Percentiles rank a stretch among this genome's conserved stretches.
These are phyloP conservation scores for Nematolebias whitei DNA, from an alignment of 2,113 vertebrate genomes.

Conservation along the genomic window DNA sequence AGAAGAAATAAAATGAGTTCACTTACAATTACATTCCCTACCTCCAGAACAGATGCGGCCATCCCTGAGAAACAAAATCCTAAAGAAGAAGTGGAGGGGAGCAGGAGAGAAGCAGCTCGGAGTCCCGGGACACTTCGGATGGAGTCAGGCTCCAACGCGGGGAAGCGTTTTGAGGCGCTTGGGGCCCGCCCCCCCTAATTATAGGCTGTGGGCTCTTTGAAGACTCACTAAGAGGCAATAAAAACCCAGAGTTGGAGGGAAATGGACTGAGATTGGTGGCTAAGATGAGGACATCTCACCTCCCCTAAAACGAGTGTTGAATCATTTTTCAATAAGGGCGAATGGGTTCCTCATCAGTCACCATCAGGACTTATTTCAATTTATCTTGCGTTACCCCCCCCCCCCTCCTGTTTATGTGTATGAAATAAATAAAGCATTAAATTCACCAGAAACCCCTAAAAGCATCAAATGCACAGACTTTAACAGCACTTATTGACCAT, in stretches of 20 bases:
- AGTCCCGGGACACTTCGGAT: slow-evolving; percentile 80
- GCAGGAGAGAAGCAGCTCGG: slow-evolving; percentile 69
- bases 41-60: slow-evolving; percentile 86
- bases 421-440: too few species aligned
- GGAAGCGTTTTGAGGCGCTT: slow-evolving; percentile 79
- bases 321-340: slow-evolving; percentile 63
- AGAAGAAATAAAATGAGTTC: slow-evolving; percentile 25
- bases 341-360: slow-evolving; percentile 73
- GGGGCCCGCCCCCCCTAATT: slow-evolving; percentile 84
- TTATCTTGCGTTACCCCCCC: slow-evolving; percentile 48
- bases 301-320: slow-evolving; percentile 45
- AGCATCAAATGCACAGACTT: too few species aligned
- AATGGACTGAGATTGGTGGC: slow-evolving; percentile 65
- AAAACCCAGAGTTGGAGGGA: slow-evolving; percentile 67
- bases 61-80: slow-evolving; percentile 85
- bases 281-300: slow-evolving; percentile 62
- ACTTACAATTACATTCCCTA: slow-evolving; percentile 78
- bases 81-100: slow-evolving; percentile 67
- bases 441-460: too few species aligned
- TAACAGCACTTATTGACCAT: too few species aligned
- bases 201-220: slow-evolving; percentile 78
- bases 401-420: too few species aligned
- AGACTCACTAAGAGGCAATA: slow-evolving; percentile 79
- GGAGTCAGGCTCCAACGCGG: slow-evolving; percentile 72
- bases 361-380: slow-evolving; percentile 59